Conservation (phyloP, 2,113 vertebrate genomes). For the Dipodomys ordii region DNA sequence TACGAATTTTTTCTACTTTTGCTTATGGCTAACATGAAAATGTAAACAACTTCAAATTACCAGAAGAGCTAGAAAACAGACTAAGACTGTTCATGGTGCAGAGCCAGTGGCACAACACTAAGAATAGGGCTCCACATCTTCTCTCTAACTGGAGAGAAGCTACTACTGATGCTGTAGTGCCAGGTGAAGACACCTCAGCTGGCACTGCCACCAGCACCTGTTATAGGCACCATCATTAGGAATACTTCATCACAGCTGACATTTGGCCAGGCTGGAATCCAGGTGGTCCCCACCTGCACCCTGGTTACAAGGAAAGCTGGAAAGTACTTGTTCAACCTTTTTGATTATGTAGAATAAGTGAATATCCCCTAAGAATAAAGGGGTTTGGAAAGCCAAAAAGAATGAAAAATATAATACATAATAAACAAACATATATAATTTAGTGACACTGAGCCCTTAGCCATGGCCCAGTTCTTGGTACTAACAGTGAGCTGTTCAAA, state of each 20-base stretch:
- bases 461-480: background rate
- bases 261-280: background rate
- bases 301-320: background rate
- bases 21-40: background rate
- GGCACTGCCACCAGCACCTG: background rate
- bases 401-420: background rate
- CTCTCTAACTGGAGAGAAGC: background rate
- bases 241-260: background rate
- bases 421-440: background rate
- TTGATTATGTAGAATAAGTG: background rate
- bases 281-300: background rate
- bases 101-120: background rate
- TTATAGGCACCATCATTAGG: background rate
- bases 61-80: background rate
- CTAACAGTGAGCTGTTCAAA: background rate
- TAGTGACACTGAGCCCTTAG: background rate
- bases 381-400: background rate
- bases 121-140: background rate
- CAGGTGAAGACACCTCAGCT: background rate
- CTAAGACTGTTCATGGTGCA: too few species aligned
- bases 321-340: background rate
- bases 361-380: background rate
- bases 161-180: fast-evolving
- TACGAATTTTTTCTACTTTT: too few species aligned
- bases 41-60: background rate